A percentile compares a stretch with the other conserved stretches of the same genome.
Conservation (phyloP, 2,113 vertebrate species). For the Oreochromis spilurus region DNA sequence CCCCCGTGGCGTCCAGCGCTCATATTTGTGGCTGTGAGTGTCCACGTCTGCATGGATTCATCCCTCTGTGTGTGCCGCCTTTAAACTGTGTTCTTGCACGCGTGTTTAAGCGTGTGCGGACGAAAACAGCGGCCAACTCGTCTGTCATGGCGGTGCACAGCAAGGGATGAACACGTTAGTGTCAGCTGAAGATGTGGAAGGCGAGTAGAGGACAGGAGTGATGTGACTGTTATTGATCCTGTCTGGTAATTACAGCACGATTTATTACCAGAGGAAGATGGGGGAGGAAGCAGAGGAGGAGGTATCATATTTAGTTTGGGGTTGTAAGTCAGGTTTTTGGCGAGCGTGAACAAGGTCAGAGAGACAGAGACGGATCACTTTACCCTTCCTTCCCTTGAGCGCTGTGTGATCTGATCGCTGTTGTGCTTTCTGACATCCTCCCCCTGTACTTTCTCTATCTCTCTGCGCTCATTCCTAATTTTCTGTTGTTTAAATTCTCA, state of each 20-base stretch:
- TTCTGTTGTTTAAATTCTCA: slow-evolving; percentile 12
- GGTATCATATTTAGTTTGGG: slow-evolving; percentile 70
- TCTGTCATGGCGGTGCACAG: slow-evolving; percentile 32
- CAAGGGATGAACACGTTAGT: slow-evolving; percentile 65
- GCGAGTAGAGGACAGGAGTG: slow-evolving; percentile 53
- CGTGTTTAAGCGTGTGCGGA: not conserved
- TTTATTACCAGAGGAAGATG: slow-evolving; percentile 55
- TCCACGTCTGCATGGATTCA: not conserved
- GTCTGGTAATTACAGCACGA: slow-evolving; percentile 69
- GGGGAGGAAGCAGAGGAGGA: not conserved
- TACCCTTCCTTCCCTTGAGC: slow-evolving; percentile 48
- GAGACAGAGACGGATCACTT: slow-evolving; percentile 64
- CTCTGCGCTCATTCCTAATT: not conserved
- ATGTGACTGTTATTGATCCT: slow-evolving; percentile 69
- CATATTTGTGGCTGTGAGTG: slow-evolving; percentile 1
- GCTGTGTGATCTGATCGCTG: slow-evolving; percentile 58
- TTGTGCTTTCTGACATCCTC: slow-evolving; percentile 49
- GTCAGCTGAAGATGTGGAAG: slow-evolving; percentile 54
- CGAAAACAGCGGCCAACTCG: slow-evolving; percentile 20
- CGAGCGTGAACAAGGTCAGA: slow-evolving; percentile 67
- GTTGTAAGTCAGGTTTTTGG: slow-evolving; percentile 69
- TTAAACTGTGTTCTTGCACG: slow-evolving; percentile 21
- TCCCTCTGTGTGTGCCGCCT: not conserved
- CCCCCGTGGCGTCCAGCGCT: not conserved
- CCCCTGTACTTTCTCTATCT: not conserved